Evolutionary conservation across 2,888 invertebrate species (phyloP), one percentile per base, ranked within the genome.

Genomic region (Argynnis bischoffii): DNA sequence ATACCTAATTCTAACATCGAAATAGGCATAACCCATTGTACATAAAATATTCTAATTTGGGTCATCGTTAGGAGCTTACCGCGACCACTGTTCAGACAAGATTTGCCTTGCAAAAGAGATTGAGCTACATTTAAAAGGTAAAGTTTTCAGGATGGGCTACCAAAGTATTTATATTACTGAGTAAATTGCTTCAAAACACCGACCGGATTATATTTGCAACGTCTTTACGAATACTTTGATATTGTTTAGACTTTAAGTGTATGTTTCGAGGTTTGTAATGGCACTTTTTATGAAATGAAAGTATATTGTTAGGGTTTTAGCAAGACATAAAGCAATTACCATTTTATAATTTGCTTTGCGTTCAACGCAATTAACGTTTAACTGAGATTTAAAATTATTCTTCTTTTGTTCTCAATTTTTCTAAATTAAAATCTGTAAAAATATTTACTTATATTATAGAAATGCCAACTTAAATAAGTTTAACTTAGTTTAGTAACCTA

Each of bases 51-150:
- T 64, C 63, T 57, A 59, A 63, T 63, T 63, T 66, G 55, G 55
- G 26, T 57, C 5, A 14, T 57, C 21, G 47, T 67, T 60, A 61
- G 55, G 54, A 69, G 63, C 50, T 66, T 60, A 70, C 51, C 60
- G 35, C 55, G 18, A 16, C 47, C 46, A 54, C 35, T 46, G 31
- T 61, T 60, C n/a, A 31, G 21, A 21, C 46, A 57, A 60, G 63
- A 67, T 67, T 67, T 67, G 66, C 60, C 53, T 69, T 69, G 69
- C 69, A 69, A 69, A 69, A 31, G 64, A 70, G 67, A 67, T 69
- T 66, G 57, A 18, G 66, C 56, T 64, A 35, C 64, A 59, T 54
- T 63, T 64, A 67, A 65, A 68, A 67, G 66, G 64, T 56, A 66
- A 69, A 70, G 60, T 67, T 70, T 69, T 60, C 64, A 56, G 50